Base-by-base conservation (phyloP, 2,888 invertebrate species). In the Sussaba pulchella region DNA sequence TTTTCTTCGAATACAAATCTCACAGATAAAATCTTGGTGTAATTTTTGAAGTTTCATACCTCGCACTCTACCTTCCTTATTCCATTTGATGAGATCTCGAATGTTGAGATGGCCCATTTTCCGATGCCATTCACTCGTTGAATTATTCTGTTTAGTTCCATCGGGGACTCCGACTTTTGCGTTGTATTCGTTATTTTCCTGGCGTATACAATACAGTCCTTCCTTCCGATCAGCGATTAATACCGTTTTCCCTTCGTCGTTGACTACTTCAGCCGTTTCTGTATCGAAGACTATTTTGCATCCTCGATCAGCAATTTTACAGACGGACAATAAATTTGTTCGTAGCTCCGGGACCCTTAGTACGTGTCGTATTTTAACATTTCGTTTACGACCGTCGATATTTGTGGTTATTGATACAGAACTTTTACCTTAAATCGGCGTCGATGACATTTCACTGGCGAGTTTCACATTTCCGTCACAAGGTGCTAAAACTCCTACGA, bases 221-320 rank as follows among this genome's bases (percentile, higher is more conserved):
- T 52, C 17, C 0, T 12, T 74, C 2, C 69, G 73, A 67, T 57
- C 59, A 10, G 73, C 73, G 14, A 63, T 67, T 5, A 74, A n/a
- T 24, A 78, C 21, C 14, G 47, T 74, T 5, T 74, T 66, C 10
- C 74, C 47, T 9, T 36, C 24, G 47, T 59, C 39, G 10, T 78
- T 61, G 17, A 78, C 24, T 14, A 78, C 36, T 66, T 78, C 52
- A n/a, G 78, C 78, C 6, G 61, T 74, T 61, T 67, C 39, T 19
- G 67, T 78, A 26, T 78, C 73, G 52, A 78, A 86, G 94, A 94
- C 12, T 94, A 94, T 69, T 94, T 88, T 2, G 94, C 94, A 94
- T 94, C 94, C 17, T 39, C 19, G 6, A 26, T 79, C 70, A 10
- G 79, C 21, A 12, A 79, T 79, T 19, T 52, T 39, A 10, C 66